A percentile compares a stretch with the other conserved stretches of the same genome.
phyloP scores from a whole-genome alignment of 2,113 vertebrate genomes.

The Vombatus ursinus region DNA sequence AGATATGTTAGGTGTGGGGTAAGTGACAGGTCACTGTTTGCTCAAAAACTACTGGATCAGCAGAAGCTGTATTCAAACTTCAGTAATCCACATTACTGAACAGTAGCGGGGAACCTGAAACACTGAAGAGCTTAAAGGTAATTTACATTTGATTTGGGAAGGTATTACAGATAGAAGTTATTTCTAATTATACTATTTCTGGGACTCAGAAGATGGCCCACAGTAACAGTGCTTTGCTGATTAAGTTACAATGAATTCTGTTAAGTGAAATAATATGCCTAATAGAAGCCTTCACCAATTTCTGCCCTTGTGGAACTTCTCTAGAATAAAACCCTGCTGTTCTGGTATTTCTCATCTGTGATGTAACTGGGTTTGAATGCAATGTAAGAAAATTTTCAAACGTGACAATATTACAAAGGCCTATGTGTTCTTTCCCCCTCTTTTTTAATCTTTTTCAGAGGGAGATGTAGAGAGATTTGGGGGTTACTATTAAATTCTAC shows the following conservation, averaged over 20 bases:
- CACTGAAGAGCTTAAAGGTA: constrained; percentile 24
- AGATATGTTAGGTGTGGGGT: not conserved
- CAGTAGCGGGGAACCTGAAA: constrained; percentile 49
- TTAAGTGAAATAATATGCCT: constrained; percentile 31
- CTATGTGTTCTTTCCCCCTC: constrained; percentile 14
- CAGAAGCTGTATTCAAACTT: not conserved
- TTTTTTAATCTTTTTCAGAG: constrained; percentile 28
- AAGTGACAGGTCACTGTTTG: not conserved
- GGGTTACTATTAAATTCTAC: not conserved
- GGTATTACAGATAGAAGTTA: constrained; percentile 10
- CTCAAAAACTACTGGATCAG: not conserved
- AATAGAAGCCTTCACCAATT: not conserved
- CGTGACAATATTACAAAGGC: constrained; percentile 11
- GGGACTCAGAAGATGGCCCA: constrained; percentile 32
- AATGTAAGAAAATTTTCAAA: constrained; percentile 34
- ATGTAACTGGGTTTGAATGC: constrained; percentile 34
- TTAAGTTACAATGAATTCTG: constrained; percentile 28
- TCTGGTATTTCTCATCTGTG: constrained; percentile 54
- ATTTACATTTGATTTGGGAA: constrained; percentile 55
- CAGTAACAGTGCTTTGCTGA: constrained; percentile 19
- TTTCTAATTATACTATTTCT: constrained; percentile 25
- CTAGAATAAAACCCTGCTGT: constrained; percentile 9
- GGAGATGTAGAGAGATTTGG: not conserved
- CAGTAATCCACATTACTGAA: not conserved
- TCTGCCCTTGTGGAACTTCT: not conserved